Base-by-base conservation (phyloP, 2,888 invertebrate species). In the Rhabditoides inermis region DNA sequence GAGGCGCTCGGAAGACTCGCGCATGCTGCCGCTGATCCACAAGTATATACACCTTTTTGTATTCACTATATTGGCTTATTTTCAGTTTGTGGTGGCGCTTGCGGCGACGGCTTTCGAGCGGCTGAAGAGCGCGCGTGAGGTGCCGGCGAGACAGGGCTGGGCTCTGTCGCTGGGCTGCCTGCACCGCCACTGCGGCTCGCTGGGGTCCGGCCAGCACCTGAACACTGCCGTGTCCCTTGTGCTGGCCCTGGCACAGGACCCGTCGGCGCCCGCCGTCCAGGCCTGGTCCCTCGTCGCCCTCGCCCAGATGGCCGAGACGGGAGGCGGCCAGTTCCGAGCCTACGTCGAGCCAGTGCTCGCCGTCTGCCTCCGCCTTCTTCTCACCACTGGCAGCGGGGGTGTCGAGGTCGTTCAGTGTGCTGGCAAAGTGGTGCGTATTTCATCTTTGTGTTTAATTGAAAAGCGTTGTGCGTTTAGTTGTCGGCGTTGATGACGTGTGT, bases 241-340 rank as follows among this genome's bases (percentile, higher is more conserved):
- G 42, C 80, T 95, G 22, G 92, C 94, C 1, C 80, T 95, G 35
- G 90, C 92, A 1, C 92, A 94, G 79, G 95, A 95, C 77, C 84
- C 85, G 50, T 86, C 88, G 0, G 88, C 90, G 27, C 88, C 90
- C 0, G 87, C 90, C 58, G 88, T 94, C n/a, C 95, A 95, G 86
- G 88, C 91, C 30, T 98, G 95, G 95, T 87, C 95, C 0, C 81
- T 98, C 15, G 91, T 95, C 80, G 92, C 95, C 0, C 80, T 98
- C 25, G 88, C 91, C 0, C 83, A 95, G 60, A 88, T 98, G 56
- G 92, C 91, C 2, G 94, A 95, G 79, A 92, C 94, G 0, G 92
- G 95, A 1, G 98, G 98, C 0, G 95, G 98, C 0, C 94, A 98
- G 91, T 98, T 98, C 81, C 84, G 94, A 23, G 85, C 64, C 26